phyloP scores from a whole-genome alignment of 1,140 invertebrate species.

The Portunus trituberculatus region DNA sequence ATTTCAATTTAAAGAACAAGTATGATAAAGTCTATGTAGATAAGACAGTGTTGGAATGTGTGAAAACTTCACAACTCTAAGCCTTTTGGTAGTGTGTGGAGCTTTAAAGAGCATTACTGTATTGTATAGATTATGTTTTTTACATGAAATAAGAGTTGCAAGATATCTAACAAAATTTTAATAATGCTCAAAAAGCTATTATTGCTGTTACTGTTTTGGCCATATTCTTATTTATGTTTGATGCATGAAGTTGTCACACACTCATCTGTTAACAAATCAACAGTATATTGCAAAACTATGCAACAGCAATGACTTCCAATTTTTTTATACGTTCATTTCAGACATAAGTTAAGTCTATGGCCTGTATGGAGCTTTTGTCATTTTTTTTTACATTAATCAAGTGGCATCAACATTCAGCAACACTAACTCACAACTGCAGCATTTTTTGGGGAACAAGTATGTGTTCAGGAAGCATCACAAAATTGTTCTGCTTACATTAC shows the following conservation, averaged over 20 bases:
- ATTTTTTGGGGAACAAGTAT: not conserved
- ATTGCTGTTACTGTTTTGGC: slow-evolving; percentile 51
- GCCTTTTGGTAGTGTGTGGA: not conserved
- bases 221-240: slow-evolving; percentile 49
- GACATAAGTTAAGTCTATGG: slow-evolving; percentile 45
- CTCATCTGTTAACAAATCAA: not conserved
- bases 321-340: slow-evolving; percentile 14
- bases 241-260: not conserved
- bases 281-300: not conserved
- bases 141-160: slow-evolving; percentile 26
- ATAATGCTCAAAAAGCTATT: slow-evolving; percentile 24
- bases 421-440: not conserved
- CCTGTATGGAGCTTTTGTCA: slow-evolving; percentile 57
- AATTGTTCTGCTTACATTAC: not conserved
- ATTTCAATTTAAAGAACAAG: slow-evolving; percentile 30
- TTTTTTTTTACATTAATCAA: not conserved
- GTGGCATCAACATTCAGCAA: slow-evolving; percentile 29
- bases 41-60: slow-evolving; percentile 25
- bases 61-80: slow-evolving; percentile 36
- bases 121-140: slow-evolving; percentile 21
- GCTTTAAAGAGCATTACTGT: slow-evolving; percentile 16
- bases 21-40: slow-evolving; percentile 17
- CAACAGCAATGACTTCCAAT: slow-evolving; percentile 22
- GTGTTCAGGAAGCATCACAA: not conserved
- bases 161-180: slow-evolving; percentile 5